Evolutionary conservation across 2,797 vertebrate genomes (phyloP), one percentile per base, ranked within the genome.

Genomic region (Sebastes glaucus): DNA sequence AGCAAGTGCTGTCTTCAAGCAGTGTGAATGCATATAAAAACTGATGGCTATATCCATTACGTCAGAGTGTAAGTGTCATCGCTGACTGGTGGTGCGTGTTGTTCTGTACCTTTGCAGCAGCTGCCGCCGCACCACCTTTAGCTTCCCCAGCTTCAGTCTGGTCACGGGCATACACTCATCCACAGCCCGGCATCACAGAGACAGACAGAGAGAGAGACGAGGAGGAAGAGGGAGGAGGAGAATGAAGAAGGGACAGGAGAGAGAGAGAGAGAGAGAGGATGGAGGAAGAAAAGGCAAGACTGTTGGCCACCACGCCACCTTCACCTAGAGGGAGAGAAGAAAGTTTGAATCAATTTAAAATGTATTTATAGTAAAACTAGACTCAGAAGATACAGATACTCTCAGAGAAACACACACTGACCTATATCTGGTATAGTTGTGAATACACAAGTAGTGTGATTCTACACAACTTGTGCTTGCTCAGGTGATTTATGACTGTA

Each of bases 81-180:
- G 16, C 18, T 18, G 27, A 9, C 32, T 4, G 7, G 14, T 11
- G 13, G 62, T 52, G 55, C 25, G 60, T 20, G 38, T 11, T 46
- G 64, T 13, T 74, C 3, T 74, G 46, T 94, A 96, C 90, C 93
- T 92, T 92, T 97, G 97, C 62, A 96, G 95, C 91, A 97, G 89
- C 93, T 67, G 94, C 81, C 94, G 92, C 59, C 96, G 95, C 56
- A 96, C 95, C 88, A 96, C 96, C 92, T 97, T 97, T 94, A 97
- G 76, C 91, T 96, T 97, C 92, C 96, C 96, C 94, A 96, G 94
- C 81, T 95, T 96, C 74, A 95, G 88, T 91, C 86, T 96, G 94
- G 95, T 95, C 77, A 95, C 78, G 77, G 91, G 93, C 74, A 76
- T 62, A 69, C 88, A 83, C 78, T 94, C 91, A 95, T 62, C 91